Evolutionary conservation across 1,140 invertebrate genomes (phyloP).

Genomic region (Leptestheria dahalacensis): DNA sequence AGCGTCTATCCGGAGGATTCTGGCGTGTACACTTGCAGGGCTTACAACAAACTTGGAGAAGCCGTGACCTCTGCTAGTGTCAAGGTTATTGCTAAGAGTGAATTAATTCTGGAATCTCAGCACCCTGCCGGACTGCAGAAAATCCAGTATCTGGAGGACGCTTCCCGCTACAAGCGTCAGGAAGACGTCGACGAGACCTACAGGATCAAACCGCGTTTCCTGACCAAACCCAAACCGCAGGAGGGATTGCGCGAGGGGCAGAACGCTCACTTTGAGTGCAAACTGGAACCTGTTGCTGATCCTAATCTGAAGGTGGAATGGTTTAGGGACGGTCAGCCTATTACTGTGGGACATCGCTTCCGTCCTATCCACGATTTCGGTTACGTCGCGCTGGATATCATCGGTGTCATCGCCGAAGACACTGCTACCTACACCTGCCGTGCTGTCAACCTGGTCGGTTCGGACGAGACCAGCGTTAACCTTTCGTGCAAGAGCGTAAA

Average conservation of each 20-base stretch:
- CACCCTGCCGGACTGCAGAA: constrained; percentile 74
- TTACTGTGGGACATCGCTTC: constrained; percentile 74
- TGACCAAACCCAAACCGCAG: constrained; percentile 69
- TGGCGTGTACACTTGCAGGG: constrained; percentile 87
- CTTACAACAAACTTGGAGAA: constrained; percentile 78
- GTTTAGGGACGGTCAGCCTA: constrained; percentile 77
- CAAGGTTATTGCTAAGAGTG: constrained; percentile 51
- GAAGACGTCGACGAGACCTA: constrained; percentile 61
- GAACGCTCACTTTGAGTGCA: constrained; percentile 93
- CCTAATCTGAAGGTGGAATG: constrained; percentile 87
- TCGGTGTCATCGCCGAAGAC: constrained; percentile 83
- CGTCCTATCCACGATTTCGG: constrained; percentile 91
- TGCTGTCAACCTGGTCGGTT: constrained; percentile 72
- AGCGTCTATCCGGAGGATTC: constrained; percentile 94
- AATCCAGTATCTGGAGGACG: constrained; percentile 78
- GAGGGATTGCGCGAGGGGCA: constrained; percentile 75
- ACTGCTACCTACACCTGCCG: constrained; percentile 84
- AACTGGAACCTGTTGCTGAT: constrained; percentile 87
- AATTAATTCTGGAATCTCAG: constrained; percentile 66
- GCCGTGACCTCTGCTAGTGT: constrained; percentile 75
- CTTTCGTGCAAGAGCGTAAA: constrained; percentile 42
- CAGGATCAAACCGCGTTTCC: constrained; percentile 62
- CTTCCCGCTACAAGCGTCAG: constrained; percentile 53
- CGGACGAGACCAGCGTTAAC: constrained; percentile 62
- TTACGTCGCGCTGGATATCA: constrained; percentile 80